These are phyloP conservation scores for Coenonympha glycerion DNA, from an alignment of 2,888 invertebrate genomes.

Conservation along the genomic window DNA sequence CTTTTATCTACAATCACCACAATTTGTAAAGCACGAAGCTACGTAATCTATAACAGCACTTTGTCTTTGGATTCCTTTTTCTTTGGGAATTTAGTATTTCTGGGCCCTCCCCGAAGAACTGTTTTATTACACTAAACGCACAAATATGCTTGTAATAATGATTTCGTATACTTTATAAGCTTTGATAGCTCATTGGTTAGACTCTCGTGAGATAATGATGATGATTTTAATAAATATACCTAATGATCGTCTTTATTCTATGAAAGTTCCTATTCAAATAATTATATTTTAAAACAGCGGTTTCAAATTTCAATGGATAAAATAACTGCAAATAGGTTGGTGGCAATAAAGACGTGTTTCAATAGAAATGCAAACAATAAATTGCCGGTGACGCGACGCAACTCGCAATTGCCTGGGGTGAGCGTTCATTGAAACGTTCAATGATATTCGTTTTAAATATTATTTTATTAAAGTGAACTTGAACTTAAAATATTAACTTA, in stretches of 20 bases:
- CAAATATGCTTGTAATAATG: too few species aligned
- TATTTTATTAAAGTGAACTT: too few species aligned
- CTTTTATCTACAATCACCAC: slow-evolving; percentile 5
- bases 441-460: slow-evolving; percentile 16
- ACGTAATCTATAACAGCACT: background rate
- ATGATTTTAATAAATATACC: too few species aligned
- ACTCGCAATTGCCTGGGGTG: slow-evolving; percentile 24
- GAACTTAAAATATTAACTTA: too few species aligned
- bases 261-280: too few species aligned
- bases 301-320: slow-evolving; percentile 19
- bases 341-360: slow-evolving; percentile 24
- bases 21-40: slow-evolving; percentile 4
- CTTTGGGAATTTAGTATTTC: background rate
- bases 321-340: slow-evolving; percentile 25
- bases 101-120: background rate
- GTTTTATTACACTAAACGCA: too few species aligned
- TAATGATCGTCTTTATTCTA: too few species aligned
- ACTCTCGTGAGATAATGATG: too few species aligned
- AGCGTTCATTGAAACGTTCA: slow-evolving; percentile 18
- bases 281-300: too few species aligned
- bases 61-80: slow-evolving; percentile 4
- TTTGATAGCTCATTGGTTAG: too few species aligned
- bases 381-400: slow-evolving; percentile 21
- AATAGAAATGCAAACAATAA: slow-evolving; percentile 27
- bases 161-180: too few species aligned